Evolutionary conservation across 2,797 vertebrate genomes (phyloP), one percentile per base, ranked within the genome.

Genomic region (Helostoma temminkii): DNA sequence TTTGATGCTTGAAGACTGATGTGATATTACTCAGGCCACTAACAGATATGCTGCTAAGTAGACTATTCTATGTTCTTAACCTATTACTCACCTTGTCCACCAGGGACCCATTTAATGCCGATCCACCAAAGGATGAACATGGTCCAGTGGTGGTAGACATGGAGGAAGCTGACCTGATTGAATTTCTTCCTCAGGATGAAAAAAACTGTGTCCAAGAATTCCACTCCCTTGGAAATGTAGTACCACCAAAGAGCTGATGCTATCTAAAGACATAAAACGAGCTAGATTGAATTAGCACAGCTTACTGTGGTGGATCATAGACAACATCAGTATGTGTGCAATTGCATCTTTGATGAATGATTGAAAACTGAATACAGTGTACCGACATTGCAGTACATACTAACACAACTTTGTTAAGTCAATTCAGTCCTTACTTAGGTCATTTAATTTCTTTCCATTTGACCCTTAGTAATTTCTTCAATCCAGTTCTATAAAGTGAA

Each of bases 71-170:
- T 42, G 9, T 19, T 9, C 8, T 19, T 9, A 9, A 6, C 37
- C 21, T 37, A 47, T 36, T 74, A 93, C 95, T 96, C 85, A 99
- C 98, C 96, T 92, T 99, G 98, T 89, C 98, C 98, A 41, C 98
- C 98, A 18, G 98, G 96, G 47, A 99, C 98, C 98, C 98, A 99
- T 69, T 98, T 99, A 87, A 99, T 98, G 78, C 98, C 98, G 72
- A 99, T 97, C 98, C 98, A 99, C 98, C 98, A 99, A 70, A 99
- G 93, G 26, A 98, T 98, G 91, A 99, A 99, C 98, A 99, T 99
- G 74, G 97, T 98, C 88, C 96, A 99, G 93, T 99, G 98, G 82
- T 99, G 98, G 90, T 99, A 99, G 56, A 99, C 98, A 5, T 99
- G 98, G 75, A 99, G 95, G 84, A 99, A 99, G 93, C 96, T 99